Conservation (phyloP, 2,797 vertebrate species). For the Siniperca obscura region DNA sequence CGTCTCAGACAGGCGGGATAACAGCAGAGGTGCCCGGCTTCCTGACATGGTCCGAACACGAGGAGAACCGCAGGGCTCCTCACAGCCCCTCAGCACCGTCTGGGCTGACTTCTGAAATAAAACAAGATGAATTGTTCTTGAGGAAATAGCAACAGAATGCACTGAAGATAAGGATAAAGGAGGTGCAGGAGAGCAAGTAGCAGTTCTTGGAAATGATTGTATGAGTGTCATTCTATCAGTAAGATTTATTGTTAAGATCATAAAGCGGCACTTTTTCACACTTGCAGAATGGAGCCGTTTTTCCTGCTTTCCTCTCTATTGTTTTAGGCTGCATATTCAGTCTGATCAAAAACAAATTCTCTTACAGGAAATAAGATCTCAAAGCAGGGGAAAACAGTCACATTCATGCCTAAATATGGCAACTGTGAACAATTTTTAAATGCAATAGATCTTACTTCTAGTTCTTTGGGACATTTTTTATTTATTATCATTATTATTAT, state of each 20-base stretch:
- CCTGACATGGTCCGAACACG: constrained; percentile 89
- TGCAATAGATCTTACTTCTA: background rate
- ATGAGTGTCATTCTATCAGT: background rate
- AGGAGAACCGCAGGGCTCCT: constrained; percentile 93
- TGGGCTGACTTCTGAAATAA: constrained; percentile 89
- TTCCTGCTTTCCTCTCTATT: background rate
- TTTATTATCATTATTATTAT: background rate
- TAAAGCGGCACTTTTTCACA: background rate
- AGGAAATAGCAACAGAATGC: background rate
- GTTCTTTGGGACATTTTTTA: background rate
- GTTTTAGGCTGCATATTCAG: background rate
- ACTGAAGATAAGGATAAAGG: background rate
- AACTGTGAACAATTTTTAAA: background rate
- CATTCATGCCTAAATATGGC: constrained; percentile 2
- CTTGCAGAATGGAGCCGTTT: background rate
- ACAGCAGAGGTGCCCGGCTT: constrained; percentile 86
- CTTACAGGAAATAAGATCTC: background rate
- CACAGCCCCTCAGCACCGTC: constrained; percentile 92
- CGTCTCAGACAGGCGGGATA: constrained; percentile 92
- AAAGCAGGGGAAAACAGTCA: background rate
- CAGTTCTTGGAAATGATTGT: too few relatives aligned
- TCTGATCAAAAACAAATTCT: background rate
- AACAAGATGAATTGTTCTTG: background rate
- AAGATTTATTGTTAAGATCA: background rate
- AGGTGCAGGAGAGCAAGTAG: background rate